Conservation (phyloP, 2,888 invertebrate genomes). For the Hydroisotoma schaefferi region DNA sequence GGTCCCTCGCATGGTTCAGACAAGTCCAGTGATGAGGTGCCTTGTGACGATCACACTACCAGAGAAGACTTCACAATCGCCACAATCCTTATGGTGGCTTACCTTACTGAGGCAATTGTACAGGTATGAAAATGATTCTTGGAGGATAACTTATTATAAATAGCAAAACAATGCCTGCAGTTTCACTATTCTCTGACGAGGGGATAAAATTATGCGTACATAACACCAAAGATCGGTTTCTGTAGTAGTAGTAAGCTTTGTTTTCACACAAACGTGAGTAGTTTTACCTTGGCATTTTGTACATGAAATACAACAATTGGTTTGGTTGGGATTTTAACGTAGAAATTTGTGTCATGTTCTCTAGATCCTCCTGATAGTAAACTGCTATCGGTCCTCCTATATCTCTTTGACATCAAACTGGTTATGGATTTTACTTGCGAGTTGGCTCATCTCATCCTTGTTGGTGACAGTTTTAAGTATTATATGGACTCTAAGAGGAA, state of each 20-base stretch:
- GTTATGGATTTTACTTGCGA: slow-evolving; percentile 41
- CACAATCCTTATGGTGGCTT: slow-evolving; percentile 46
- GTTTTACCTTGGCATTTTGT: too few species aligned
- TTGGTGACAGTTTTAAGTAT: slow-evolving; percentile 48
- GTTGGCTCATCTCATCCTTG: slow-evolving; percentile 41
- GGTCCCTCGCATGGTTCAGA: background rate
- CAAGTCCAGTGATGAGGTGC: background rate
- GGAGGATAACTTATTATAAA: background rate
- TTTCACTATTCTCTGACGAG: background rate
- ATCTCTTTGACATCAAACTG: slow-evolving; percentile 31
- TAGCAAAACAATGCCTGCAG: background rate
- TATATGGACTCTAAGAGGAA: slow-evolving; percentile 47
- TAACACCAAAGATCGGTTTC: too few species aligned
- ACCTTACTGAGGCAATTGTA: slow-evolving; percentile 47
- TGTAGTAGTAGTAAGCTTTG: too few species aligned
- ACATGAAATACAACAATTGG: too few species aligned
- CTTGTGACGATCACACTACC: background rate
- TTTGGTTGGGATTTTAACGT: too few species aligned
- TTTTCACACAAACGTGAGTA: too few species aligned
- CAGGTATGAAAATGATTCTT: slow-evolving; percentile 43
- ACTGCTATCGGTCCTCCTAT: slow-evolving; percentile 38
- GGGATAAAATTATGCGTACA: too few species aligned
- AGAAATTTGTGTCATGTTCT: slow-evolving; percentile 7
- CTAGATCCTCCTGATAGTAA: slow-evolving; percentile 43
- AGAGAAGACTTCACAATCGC: slow-evolving; percentile 34